A percentile compares a stretch with the other conserved stretches of the same genome.
These are phyloP conservation scores for Sphenopsis melanotis DNA, from an alignment of 2,797 vertebrate species.

Conservation along the genomic window DNA sequence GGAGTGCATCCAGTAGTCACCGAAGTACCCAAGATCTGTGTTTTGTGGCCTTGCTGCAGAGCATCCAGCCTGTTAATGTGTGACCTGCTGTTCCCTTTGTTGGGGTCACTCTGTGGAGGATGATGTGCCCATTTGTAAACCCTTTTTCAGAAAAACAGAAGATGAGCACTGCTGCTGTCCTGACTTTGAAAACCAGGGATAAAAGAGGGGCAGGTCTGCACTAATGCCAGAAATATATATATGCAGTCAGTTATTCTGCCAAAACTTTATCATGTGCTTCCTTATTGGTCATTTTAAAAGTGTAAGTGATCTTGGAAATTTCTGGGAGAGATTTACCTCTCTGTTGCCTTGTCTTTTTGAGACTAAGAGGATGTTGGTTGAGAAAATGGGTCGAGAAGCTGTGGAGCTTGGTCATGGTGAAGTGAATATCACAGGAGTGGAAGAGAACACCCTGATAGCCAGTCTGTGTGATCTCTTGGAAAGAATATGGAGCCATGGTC, in stretches of 20 bases:
- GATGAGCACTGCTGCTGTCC: not conserved
- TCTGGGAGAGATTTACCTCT: not conserved
- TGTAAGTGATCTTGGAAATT: not conserved
- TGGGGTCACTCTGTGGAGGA: not conserved
- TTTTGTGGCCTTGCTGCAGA: not conserved
- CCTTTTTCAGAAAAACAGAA: not conserved
- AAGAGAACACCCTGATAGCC: conserved; percentile 97
- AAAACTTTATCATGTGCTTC: not conserved
- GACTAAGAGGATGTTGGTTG: conserved; percentile 99
- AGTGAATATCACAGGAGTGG: conserved; percentile 96
- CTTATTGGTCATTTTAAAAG: not conserved
- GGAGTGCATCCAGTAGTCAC: not conserved
- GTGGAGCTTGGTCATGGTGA: conserved; percentile 97
- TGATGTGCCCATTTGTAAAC: not conserved
- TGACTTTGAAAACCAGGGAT: not conserved
- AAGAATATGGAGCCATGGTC: conserved; percentile 97
- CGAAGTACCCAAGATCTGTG: not conserved
- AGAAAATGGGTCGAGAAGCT: conserved; percentile 98
- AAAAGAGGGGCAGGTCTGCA: not conserved
- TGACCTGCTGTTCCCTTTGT: not conserved
- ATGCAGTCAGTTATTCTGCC: not conserved
- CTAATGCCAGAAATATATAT: not conserved
- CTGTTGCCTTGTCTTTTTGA: conserved; percentile 58
- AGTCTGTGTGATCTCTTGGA: conserved; percentile 97
- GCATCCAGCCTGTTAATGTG: not conserved